Conservation (phyloP, 2,797 vertebrate genomes). For the Menidia menidia region DNA sequence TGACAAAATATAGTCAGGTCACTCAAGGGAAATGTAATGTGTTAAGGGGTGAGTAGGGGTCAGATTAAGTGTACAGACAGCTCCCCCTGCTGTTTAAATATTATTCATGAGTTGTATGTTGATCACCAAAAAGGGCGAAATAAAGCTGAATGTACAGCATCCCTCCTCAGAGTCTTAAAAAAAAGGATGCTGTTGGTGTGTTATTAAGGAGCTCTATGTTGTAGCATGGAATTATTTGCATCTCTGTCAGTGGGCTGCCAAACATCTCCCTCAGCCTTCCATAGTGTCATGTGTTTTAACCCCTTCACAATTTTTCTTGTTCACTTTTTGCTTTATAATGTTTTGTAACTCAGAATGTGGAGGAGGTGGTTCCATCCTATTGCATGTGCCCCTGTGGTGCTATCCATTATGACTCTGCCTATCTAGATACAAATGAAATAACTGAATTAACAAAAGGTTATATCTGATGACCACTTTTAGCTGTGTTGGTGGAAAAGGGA, state of each 20-base stretch:
- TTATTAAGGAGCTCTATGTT: conserved; percentile 35
- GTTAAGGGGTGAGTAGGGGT: not conserved
- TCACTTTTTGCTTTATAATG: conserved; percentile 21
- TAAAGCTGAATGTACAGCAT: conserved; percentile 29
- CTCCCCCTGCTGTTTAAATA: conserved; percentile 68
- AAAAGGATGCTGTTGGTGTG: conserved; percentile 16
- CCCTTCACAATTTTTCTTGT: conserved; percentile 5
- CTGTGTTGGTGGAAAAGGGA: conserved; percentile 32
- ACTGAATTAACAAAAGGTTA: conserved; percentile 60
- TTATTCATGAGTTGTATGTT: conserved; percentile 45
- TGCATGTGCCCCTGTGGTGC: conserved; percentile 60
- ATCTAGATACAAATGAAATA: conserved; percentile 62
- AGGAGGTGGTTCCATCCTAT: conserved; percentile 58
- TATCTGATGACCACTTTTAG: conserved; percentile 76
- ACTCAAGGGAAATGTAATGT: not conserved
- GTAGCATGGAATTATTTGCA: not conserved
- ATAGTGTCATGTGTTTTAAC: conserved; percentile 39
- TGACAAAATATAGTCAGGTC: not conserved
- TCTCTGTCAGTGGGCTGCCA: not conserved
- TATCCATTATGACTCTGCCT: conserved; percentile 67
- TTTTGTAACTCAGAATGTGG: conserved; percentile 42
- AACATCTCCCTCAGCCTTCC: not conserved
- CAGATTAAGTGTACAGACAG: conserved; percentile 57
- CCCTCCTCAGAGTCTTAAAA: conserved; percentile 34
- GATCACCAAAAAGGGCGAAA: conserved; percentile 50